These are phyloP conservation scores for Pseudorectes ferrugineus DNA, from an alignment of 2,113 vertebrate species.

Conservation along the genomic window DNA sequence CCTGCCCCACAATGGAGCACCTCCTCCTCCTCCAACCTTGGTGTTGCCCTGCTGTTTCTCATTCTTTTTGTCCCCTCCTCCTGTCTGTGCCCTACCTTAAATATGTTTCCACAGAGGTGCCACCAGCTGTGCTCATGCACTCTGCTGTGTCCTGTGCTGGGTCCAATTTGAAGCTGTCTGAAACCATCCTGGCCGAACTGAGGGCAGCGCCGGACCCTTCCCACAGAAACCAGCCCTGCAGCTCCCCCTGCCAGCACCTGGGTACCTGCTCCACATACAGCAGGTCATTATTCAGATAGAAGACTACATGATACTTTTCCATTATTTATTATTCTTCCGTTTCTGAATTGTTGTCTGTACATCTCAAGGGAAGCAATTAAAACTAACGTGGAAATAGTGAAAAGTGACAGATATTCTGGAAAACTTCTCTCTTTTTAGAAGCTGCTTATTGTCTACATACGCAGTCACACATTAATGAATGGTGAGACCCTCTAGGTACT, in stretches of 20 bases:
- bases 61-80: background rate
- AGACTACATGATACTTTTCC: background rate
- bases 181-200: background rate
- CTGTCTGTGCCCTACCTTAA: background rate
- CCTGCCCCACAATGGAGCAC: background rate
- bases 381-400: background rate
- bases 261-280: too few relatives aligned
- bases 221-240: background rate
- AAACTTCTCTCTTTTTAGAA: background rate
- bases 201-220: background rate
- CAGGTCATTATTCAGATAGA: background rate
- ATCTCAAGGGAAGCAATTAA: slow-evolving; percentile 18
- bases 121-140: background rate
- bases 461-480: background rate
- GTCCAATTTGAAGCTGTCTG: background rate
- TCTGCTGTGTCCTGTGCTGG: background rate
- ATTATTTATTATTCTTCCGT: background rate
- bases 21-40: background rate
- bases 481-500: background rate
- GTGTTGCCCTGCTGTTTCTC: background rate
- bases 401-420: background rate
- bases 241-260: background rate
- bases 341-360: background rate
- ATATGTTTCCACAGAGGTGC: background rate
- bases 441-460: background rate